These are phyloP conservation scores for Plebejus melissa DNA, from an alignment of 2,888 invertebrate genomes.

Conservation along the genomic window DNA sequence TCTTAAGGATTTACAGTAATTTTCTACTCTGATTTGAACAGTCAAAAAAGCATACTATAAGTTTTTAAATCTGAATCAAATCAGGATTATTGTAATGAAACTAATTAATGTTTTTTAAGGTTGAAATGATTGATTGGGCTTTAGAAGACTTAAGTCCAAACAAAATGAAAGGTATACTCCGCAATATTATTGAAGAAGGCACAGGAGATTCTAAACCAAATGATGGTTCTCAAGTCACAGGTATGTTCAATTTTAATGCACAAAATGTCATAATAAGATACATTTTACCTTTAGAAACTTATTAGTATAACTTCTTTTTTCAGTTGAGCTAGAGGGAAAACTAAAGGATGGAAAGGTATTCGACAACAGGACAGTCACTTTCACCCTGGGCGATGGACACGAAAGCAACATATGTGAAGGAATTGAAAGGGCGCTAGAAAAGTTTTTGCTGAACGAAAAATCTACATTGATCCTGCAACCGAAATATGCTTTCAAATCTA, in stretches of 20 bases:
- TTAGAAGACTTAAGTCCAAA: slow-evolving; percentile 93
- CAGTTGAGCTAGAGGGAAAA: slow-evolving; percentile 84
- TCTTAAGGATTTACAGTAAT: not conserved
- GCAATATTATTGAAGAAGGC: slow-evolving; percentile 84
- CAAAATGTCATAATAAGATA: not conserved
- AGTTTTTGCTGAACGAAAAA: slow-evolving; percentile 89
- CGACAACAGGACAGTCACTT: slow-evolving; percentile 90
- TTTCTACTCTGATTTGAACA: too few relatives aligned
- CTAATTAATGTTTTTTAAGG: slow-evolving; percentile 59
- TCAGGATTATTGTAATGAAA: too few relatives aligned
- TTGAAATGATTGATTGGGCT: slow-evolving; percentile 92
- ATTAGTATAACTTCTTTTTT: slow-evolving; percentile 42
- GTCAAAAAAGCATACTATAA: too few relatives aligned
- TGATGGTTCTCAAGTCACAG: slow-evolving; percentile 89
- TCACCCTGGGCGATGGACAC: slow-evolving; percentile 91
- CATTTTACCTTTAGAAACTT: not conserved
- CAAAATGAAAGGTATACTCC: slow-evolving; percentile 90
- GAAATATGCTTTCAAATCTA: slow-evolving; percentile 87
- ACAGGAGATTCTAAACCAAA: slow-evolving; percentile 86
- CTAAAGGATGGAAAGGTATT: slow-evolving; percentile 82
- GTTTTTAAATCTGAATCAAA: too few relatives aligned
- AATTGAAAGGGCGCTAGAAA: slow-evolving; percentile 88
- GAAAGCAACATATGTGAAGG: slow-evolving; percentile 88
- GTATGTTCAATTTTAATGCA: slow-evolving; percentile 67
- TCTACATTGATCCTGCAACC: slow-evolving; percentile 86